Conservation (phyloP, 2,113 vertebrate species). For the Onychorhynchus coronatus region DNA sequence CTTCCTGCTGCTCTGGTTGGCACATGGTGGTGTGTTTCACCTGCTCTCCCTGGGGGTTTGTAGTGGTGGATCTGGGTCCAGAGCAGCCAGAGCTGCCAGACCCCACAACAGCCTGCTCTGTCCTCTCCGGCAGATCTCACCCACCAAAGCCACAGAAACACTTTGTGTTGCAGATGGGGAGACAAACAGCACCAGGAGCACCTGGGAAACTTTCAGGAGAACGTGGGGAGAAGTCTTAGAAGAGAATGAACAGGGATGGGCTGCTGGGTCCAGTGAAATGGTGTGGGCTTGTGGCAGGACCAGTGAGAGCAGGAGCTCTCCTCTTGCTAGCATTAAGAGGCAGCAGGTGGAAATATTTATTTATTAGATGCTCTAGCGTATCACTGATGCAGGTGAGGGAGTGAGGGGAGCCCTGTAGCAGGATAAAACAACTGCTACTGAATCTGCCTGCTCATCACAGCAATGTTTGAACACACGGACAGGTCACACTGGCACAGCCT, state of each 20-base stretch:
- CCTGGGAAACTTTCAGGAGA: background rate
- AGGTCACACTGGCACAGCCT: background rate
- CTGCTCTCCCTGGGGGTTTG: background rate
- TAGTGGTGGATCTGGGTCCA: background rate
- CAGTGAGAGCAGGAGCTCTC: rapidly evolving
- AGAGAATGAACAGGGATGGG: background rate
- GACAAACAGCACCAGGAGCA: background rate
- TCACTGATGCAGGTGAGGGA: background rate
- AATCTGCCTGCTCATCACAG: background rate
- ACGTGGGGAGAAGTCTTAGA: background rate
- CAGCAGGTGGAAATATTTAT: background rate
- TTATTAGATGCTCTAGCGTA: background rate
- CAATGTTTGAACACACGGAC: background rate
- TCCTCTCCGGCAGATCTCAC: background rate
- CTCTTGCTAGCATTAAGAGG: background rate
- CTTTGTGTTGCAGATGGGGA: background rate
- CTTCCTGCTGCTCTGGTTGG: background rate
- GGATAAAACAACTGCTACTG: background rate
- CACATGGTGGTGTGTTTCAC: background rate
- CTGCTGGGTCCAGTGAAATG: background rate
- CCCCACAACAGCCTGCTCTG: background rate
- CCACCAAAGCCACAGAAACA: background rate
- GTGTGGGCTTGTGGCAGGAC: background rate
- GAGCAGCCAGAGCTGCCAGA: background rate
- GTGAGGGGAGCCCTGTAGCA: background rate